These are phyloP conservation scores for Pseudorhiza aurosa DNA, from an alignment of 30 jellyfish, hydroid and myxozoan species.

Conservation along the genomic window DNA sequence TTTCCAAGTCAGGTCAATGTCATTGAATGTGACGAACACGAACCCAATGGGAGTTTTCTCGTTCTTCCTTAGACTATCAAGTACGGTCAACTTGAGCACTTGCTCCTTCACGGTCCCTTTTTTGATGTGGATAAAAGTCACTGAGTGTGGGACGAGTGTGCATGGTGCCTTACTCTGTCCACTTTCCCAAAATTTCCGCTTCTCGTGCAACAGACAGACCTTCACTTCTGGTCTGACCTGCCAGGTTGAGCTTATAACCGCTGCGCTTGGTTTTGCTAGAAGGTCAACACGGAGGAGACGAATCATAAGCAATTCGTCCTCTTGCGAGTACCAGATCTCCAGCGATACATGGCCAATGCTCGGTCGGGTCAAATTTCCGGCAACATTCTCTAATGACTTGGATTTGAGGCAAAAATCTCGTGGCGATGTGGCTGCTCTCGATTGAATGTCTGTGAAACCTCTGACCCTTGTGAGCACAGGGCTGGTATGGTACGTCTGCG, in stretches of 20 bases:
- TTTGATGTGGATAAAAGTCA: slow-evolving; percentile 36
- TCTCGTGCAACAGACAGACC: slow-evolving; percentile 46
- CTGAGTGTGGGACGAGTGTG: slow-evolving; percentile 24
- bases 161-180: slow-evolving; percentile 4
- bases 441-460: not conserved
- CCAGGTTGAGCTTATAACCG: slow-evolving; percentile 83
- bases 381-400: slow-evolving; percentile 8
- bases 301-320: slow-evolving; percentile 67
- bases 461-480: slow-evolving; percentile 6
- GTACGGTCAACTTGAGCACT: slow-evolving; percentile 47
- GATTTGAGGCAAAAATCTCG: slow-evolving; percentile 5
- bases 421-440: slow-evolving; percentile 5
- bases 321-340: slow-evolving; percentile 54
- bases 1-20: slow-evolving; percentile 37
- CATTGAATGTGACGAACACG: slow-evolving; percentile 54
- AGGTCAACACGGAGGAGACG: slow-evolving; percentile 44
- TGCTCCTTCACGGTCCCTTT: slow-evolving; percentile 31
- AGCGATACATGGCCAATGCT: slow-evolving; percentile 58
- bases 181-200: slow-evolving; percentile 34
- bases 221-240: slow-evolving; percentile 30
- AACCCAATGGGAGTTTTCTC: slow-evolving; percentile 64
- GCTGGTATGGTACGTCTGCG: slow-evolving; percentile 37
- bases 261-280: slow-evolving; percentile 70
- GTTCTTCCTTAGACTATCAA: slow-evolving; percentile 26
- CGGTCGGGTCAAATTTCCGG: not conserved